phyloP scores from a whole-genome alignment of 2,888 invertebrate species.

The Drosophila hawaiiensis region DNA sequence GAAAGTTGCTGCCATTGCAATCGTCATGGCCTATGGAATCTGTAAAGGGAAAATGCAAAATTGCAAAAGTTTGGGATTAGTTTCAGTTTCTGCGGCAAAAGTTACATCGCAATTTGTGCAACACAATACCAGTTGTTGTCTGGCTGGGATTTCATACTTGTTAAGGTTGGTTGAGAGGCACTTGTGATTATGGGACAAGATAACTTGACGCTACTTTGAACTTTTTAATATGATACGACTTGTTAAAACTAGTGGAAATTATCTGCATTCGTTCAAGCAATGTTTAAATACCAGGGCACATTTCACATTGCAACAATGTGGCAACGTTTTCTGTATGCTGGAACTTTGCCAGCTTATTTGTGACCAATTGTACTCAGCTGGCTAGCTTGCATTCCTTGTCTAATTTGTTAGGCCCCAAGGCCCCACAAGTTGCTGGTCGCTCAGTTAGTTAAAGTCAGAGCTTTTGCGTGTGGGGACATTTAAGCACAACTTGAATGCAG shows the following conservation, averaged over 20 bases:
- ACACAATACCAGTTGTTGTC: conserved; percentile 15
- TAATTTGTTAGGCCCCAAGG: conserved; percentile 40
- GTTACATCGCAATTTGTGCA: conserved; percentile 23
- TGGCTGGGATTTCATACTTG: conserved; percentile 11
- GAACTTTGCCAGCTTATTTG: conserved; percentile 29
- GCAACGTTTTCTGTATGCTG: not conserved
- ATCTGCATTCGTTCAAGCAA: not conserved
- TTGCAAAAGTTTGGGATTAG: conserved; percentile 62
- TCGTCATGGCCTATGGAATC: conserved; percentile 93
- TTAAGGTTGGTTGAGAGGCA: not conserved
- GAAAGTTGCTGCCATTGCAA: conserved; percentile 86
- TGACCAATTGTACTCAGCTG: not conserved
- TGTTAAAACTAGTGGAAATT: not conserved
- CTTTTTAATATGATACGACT: conserved; percentile 1
- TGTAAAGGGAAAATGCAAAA: conserved; percentile 76
- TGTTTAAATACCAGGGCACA: not conserved
- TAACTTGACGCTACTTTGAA: not conserved
- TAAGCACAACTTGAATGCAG: conserved; percentile 41
- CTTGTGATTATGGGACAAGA: conserved; percentile 18
- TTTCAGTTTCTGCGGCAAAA: conserved; percentile 41
- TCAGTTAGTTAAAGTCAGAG: conserved; percentile 42
- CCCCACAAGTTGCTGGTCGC: conserved; percentile 19
- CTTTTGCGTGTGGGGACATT: conserved; percentile 33
- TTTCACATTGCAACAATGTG: conserved; percentile 3
- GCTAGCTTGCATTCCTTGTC: conserved; percentile 9